Conservation (phyloP, 2,113 vertebrate species). For the Ceyx margarethae region DNA sequence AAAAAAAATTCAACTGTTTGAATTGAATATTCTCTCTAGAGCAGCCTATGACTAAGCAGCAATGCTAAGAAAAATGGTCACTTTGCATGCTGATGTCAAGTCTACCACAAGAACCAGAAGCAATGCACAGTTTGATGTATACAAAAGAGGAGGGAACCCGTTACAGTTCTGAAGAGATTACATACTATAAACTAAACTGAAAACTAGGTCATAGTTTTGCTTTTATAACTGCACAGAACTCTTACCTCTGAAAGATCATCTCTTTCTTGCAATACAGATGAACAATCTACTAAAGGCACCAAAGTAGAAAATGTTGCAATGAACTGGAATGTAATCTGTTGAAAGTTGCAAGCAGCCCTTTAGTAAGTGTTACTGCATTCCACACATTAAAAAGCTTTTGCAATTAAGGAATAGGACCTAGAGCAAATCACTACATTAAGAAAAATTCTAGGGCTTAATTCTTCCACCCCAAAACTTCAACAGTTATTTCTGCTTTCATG, state of each 20-base stretch:
- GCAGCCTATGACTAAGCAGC: background rate
- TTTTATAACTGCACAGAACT: background rate
- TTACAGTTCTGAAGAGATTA: background rate
- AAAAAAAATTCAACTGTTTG: background rate
- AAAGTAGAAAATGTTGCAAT: slow-evolving; percentile 99
- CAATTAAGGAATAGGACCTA: background rate
- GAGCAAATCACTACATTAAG: background rate
- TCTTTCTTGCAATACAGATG: slow-evolving; percentile 90
- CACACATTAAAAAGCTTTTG: background rate
- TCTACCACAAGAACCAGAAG: background rate
- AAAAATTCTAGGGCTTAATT: background rate
- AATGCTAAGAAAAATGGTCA: background rate
- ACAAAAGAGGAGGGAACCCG: background rate
- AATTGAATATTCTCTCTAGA: background rate
- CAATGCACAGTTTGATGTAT: background rate
- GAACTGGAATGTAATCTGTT: slow-evolving; percentile 98
- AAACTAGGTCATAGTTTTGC: background rate
- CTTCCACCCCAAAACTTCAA: background rate
- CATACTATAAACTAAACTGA: background rate
- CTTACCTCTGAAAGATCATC: slow-evolving; percentile 91
- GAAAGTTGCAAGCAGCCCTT: slow-evolving; percentile 42
- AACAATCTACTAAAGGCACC: slow-evolving; percentile 99
- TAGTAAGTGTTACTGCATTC: background rate
- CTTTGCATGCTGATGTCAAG: background rate
- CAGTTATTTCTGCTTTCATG: background rate